These are phyloP conservation scores for Crotalus tigris DNA, from an alignment of 2,113 vertebrate species.

Conservation along the genomic window DNA sequence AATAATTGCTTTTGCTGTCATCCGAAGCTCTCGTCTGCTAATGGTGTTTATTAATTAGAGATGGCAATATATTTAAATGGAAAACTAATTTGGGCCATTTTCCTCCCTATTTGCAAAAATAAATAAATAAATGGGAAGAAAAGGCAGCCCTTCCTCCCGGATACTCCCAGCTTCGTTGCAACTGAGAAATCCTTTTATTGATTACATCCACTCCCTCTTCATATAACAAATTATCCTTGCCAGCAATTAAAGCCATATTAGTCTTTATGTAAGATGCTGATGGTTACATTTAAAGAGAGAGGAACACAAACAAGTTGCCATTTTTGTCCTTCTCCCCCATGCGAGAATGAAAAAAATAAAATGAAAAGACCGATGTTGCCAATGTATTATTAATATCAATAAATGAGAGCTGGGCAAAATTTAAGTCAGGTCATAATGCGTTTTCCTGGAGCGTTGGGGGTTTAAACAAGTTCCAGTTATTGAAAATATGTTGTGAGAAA, in stretches of 20 bases:
- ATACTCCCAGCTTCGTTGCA: constrained; percentile 14
- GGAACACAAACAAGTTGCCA: not conserved
- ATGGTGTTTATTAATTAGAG: constrained; percentile 57
- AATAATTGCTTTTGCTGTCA: constrained; percentile 54
- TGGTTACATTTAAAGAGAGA: constrained; percentile 25
- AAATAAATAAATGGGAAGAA: not conserved
- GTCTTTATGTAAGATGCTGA: constrained; percentile 42
- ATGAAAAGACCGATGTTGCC: constrained; percentile 57
- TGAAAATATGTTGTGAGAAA: constrained; percentile 62
- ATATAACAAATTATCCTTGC: not conserved
- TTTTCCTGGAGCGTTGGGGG: constrained; percentile 51
- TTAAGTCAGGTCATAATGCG: constrained; percentile 47
- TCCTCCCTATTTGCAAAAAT: constrained; percentile 31
- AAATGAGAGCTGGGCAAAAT: constrained; percentile 54
- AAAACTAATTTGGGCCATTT: constrained; percentile 62
- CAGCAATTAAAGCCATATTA: not conserved
- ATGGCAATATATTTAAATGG: constrained; percentile 55
- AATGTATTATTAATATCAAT: constrained; percentile 68
- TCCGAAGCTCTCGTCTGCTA: constrained; percentile 50
- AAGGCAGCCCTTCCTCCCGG: not conserved
- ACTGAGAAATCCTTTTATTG: constrained; percentile 31
- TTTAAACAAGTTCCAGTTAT: constrained; percentile 65
- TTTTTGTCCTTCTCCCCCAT: not conserved
- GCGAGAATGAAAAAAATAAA: constrained; percentile 60
- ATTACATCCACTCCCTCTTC: not conserved